Evolutionary conservation across 2,113 vertebrate genomes (phyloP), one percentile per base, ranked within the genome.

Genomic region (Sminthopsis crassicaudata): DNA sequence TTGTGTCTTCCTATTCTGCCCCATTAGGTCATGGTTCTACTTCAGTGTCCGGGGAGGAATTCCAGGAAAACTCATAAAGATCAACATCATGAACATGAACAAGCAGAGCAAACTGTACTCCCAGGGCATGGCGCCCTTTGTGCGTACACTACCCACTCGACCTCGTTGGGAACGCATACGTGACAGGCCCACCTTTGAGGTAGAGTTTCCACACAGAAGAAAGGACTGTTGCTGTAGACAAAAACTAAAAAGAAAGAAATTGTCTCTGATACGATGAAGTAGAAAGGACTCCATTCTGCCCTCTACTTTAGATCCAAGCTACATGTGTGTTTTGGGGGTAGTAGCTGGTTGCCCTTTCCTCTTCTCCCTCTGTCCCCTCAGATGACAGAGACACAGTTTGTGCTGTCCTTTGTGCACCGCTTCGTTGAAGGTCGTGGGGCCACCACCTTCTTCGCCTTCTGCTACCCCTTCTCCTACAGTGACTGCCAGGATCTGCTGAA

Each of bases 61-160:
- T 1, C 99, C 99, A 3, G 99, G 99, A 3, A 99, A 99, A 97
- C 96, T 99, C 67, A 98, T 99, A 96, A 99, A 99, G 98, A 99
- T 99, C 96, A 99, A 99, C 94, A 98, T 99, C 91, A 99, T 99
- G 98, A 99, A 99, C 98, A 99, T 99, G 99, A 99, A 99, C 98
- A 99, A 99, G 96, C 99, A 99, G 98, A 99, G 99, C 98, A 99
- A 99, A 97, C 99, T 99, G 16, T 99, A 99, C 96, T 99, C 99
- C 11, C 99, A 99, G 98, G 99, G 99, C 95, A 99, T 99, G 99
- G 96, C 99, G 16, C 99, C 99, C 8, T 99, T 99, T 0, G 99
- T 99, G 54, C 99, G 99, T 53, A 99, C 99, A 1, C 67, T 99
- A 94, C 99, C 99, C 3, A 96, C 98, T 52, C 98, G 99, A 91